These are phyloP conservation scores for Eclectus roratus DNA, from an alignment of 2,113 vertebrate species.

Conservation along the genomic window DNA sequence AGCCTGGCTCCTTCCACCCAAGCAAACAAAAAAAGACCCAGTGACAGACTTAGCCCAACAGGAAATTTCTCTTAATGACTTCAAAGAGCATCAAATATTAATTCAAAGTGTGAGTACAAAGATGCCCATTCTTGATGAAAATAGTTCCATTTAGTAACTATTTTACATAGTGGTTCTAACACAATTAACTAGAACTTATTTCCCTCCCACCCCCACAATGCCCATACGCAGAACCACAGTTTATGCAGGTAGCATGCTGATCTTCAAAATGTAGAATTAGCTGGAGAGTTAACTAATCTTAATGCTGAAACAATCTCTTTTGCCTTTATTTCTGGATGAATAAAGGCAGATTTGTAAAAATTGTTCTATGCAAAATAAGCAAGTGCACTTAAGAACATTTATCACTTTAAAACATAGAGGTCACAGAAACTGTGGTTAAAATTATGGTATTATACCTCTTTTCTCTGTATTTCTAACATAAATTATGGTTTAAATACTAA, in stretches of 20 bases:
- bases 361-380: background rate
- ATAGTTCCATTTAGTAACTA: background rate
- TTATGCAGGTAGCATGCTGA: background rate
- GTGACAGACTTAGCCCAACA: background rate
- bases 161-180: background rate
- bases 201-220: background rate
- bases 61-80: background rate
- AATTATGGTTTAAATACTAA: background rate
- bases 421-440: background rate
- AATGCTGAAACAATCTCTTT: background rate
- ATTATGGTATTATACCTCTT: background rate
- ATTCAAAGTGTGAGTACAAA: background rate
- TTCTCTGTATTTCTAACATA: background rate
- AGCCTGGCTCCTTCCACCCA: background rate
- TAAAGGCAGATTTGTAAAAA: background rate
- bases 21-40: background rate
- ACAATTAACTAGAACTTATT: background rate
- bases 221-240: background rate
- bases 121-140: background rate
- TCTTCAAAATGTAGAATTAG: background rate
- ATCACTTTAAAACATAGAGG: background rate
- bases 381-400: background rate
- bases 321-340: background rate
- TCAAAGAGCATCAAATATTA: background rate
- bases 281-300: background rate